Conservation (phyloP, 2,113 vertebrate species). For the Eublepharis macularius region DNA sequence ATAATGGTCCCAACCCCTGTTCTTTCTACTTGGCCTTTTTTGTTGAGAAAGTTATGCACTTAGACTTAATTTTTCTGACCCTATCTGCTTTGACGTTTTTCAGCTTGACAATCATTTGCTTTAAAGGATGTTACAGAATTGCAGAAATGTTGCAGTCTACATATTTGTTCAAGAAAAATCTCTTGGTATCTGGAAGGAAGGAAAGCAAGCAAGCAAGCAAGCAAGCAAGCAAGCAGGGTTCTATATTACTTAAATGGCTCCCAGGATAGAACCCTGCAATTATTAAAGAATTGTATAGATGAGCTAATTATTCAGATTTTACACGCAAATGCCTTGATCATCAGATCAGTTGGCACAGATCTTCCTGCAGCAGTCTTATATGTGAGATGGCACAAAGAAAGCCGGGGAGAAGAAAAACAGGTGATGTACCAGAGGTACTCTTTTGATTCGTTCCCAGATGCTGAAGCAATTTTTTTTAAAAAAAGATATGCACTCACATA, state of each 20-base stretch:
- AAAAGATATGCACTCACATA: background rate
- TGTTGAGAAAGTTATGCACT: slow-evolving; percentile 24
- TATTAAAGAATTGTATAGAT: background rate
- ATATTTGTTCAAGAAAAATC: background rate
- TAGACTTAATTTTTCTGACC: slow-evolving; percentile 23
- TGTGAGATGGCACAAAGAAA: background rate
- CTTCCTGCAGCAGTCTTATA: background rate
- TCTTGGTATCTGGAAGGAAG: background rate
- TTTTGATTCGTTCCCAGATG: background rate
- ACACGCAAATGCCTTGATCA: rapidly evolving
- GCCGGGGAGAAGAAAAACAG: background rate
- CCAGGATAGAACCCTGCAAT: background rate
- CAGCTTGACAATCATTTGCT: slow-evolving; percentile 15
- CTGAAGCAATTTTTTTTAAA: too few relatives aligned
- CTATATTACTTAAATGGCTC: background rate
- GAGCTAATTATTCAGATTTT: background rate
- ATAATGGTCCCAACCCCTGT: background rate
- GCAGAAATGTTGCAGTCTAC: background rate
- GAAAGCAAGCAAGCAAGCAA: too few relatives aligned
- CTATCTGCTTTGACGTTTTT: slow-evolving; percentile 27
- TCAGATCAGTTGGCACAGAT: background rate
- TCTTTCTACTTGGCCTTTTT: slow-evolving; percentile 25
- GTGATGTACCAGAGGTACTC: background rate
- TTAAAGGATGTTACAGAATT: slow-evolving; percentile 12
- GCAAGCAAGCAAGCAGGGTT: background rate